These are phyloP conservation scores for Oxyura jamaicensis DNA, from an alignment of 2,113 vertebrate genomes.

Conservation along the genomic window DNA sequence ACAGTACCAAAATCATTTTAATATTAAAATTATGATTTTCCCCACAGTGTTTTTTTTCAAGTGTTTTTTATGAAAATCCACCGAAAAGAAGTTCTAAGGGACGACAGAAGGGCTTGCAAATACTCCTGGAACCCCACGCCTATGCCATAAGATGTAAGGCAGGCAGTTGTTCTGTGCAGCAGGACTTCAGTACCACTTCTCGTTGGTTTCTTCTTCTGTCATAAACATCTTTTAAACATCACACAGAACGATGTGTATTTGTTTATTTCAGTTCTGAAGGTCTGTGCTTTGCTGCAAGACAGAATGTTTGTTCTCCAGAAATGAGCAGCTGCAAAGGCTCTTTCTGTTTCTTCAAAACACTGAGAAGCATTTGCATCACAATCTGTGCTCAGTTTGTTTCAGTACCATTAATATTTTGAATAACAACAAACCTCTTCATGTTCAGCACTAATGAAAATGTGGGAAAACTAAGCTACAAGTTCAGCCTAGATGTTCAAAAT, in stretches of 20 bases:
- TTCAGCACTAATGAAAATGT: not conserved
- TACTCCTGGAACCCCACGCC: not conserved
- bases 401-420: constrained; percentile 41
- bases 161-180: not conserved
- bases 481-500: not conserved
- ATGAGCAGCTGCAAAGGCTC: constrained; percentile 67
- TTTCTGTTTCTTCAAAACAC: constrained; percentile 57
- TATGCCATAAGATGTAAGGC: not conserved
- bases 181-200: not conserved
- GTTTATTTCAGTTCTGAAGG: constrained; percentile 37
- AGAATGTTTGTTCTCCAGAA: constrained; percentile 52
- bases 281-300: not conserved
- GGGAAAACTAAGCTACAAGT: not conserved
- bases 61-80: constrained; percentile 25
- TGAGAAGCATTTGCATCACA: constrained; percentile 46
- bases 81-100: not conserved
- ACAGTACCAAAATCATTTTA: constrained; percentile 1
- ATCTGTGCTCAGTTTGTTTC: constrained; percentile 47
- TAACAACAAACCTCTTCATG: constrained; percentile 22
- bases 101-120: not conserved
- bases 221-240: constrained; percentile 20
- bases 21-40: not conserved
- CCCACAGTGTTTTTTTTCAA: not conserved
- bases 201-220: not conserved
- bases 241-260: constrained; percentile 34